Evolutionary conservation across 2,888 invertebrate genomes (phyloP), one percentile per base, ranked within the genome.

Genomic region (Odontomyia ornata): DNA sequence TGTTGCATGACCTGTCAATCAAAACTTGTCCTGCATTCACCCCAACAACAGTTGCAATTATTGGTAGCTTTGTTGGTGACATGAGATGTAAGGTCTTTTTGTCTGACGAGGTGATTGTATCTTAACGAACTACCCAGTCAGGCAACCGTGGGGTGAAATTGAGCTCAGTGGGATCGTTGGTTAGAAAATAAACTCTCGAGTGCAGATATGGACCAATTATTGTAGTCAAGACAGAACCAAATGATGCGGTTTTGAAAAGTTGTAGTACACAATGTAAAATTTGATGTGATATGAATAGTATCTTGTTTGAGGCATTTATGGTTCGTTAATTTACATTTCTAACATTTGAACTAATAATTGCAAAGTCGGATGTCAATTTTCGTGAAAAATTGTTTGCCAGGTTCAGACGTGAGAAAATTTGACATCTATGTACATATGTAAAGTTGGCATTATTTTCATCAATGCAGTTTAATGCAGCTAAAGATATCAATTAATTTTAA

Each of bases 1-100:
- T 60, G 73, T 73, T 57, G 60, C 30, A 25, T 73, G 73, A 13
- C 73, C 30, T 73, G 73, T 73, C 73, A 73, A 28, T 73, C 73
- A 73, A 57, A 47, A 23, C 18, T 69, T 11, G 47, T 5, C 47
- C 69, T 47, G 46, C 11, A 5, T 18, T 27, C 36, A 36, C 36
- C 36, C 18, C 30, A 36, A 21, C 65, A 30, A 18, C n/a, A 27
- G 3, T 23, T 15, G 30, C 28, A 15, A 30, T 69, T 5, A 21
- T 21, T 60, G 46, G 11, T 69, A n/a, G 30, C 47, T 47, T n/a
- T 47, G 13, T 25, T 69, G 4, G 69, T 69, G 30, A 69, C 47
- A 46, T 11, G 69, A 18, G 46, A 69, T 69, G 46, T 43, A 13
- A 21, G 46, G 69, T n/a, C n/a, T 43, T 15, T 25, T 69, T 69